phyloP scores from a whole-genome alignment of 2,888 invertebrate species.

The Masnerella sp. region DNA sequence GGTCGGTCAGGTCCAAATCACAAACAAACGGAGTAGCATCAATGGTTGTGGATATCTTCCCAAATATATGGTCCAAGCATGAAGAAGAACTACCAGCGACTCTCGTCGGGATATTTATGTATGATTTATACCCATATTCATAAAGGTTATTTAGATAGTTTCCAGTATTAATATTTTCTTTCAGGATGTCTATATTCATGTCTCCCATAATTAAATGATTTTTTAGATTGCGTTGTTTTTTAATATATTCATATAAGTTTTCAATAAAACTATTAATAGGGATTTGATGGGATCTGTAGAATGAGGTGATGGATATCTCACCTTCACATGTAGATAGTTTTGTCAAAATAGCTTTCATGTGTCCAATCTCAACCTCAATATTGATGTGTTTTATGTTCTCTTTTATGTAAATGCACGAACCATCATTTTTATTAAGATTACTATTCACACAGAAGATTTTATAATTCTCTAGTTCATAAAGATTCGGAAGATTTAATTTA shows the following conservation, averaged over 20 bases:
- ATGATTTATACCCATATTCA: constrained; percentile 3
- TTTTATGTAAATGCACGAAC: constrained; percentile 1
- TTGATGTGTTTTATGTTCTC: neutral
- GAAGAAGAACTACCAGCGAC: neutral
- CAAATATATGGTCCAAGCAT: constrained; percentile 20
- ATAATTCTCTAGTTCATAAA: neutral
- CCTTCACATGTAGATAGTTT: no score
- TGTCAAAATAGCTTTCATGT: constrained; percentile 3
- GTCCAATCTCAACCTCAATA: neutral
- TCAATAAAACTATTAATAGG: neutral
- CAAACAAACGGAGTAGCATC: neutral
- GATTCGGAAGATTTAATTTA: neutral
- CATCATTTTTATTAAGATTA: constrained; percentile 17
- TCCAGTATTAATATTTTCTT: neutral
- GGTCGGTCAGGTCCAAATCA: constrained; percentile 12
- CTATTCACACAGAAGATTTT: neutral
- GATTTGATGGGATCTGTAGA: constrained; percentile 5
- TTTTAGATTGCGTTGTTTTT: neutral
- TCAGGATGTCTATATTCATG: constrained; percentile 2
- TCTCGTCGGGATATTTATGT: constrained; percentile 9
- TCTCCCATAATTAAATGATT: constrained; percentile 5
- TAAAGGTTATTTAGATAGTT: constrained; percentile 6
- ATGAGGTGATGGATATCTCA: neutral
- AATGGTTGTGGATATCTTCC: neutral
- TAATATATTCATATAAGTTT: neutral